Base-by-base conservation (phyloP, 2,888 invertebrate species). In the Standfussiana lucernea region DNA sequence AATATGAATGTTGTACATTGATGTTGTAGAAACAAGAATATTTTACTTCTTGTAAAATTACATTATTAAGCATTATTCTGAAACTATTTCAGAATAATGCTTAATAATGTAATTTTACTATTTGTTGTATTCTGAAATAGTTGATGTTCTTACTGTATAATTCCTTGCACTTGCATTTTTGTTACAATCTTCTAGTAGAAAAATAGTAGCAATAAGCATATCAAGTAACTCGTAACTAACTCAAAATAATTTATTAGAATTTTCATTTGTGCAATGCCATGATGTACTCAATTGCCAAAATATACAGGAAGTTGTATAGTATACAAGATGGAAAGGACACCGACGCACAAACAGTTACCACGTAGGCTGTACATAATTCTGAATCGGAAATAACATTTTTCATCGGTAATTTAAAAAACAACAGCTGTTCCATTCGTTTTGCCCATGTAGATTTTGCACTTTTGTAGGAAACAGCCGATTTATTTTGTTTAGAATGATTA, bases 91-190 rank as follows among this genome's bases (percentile, higher is more conserved):
- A n/a, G n/a, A n/a, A n/a, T n/a, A n/a, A n/a, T n/a, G n/a, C n/a
- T n/a, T n/a, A n/a, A n/a, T n/a, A n/a, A n/a, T n/a, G n/a, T n/a
- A n/a, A n/a, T n/a, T n/a, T n/a, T n/a, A n/a, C n/a, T n/a, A n/a
- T n/a, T n/a, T n/a, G n/a, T n/a, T n/a, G n/a, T 47, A 37, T 18
- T 32, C 32, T 32, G 35, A 69, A 42, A 78, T 64, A 79, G 15
- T 62, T 40, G 6, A 40, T 42, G 28, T 50, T 77, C 40, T 50
- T 56, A 50, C 50, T 42, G 13, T 53, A 13, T 53, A n/a, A 56
- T 28, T 28, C 53, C 28, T 45, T 45, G 32, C 45, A 69, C 24
- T 35, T 35, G 59, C 18, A 42, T 35, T 61, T 61, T 35, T 40
- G 35, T 50, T 18, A 47, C 32, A 32, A 35, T 24, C 18, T 42